Evolutionary conservation across 2,888 invertebrate genomes (phyloP).

Genomic region (Augiades crinisus): DNA sequence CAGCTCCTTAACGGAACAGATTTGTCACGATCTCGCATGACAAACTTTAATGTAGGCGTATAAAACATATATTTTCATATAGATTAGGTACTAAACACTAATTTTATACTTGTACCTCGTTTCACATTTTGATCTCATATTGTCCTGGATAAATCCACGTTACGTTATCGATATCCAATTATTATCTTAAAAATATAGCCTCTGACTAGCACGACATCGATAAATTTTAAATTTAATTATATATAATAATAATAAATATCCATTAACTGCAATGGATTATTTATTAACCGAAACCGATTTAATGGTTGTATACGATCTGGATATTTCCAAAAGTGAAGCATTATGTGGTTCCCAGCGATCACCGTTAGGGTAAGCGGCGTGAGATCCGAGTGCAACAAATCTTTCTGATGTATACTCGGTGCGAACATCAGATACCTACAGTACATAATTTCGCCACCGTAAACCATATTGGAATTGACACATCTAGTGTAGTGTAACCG

Average conservation of each 20-base stretch:
- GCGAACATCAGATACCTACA: slow-evolving; percentile 16
- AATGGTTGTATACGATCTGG: too few species aligned
- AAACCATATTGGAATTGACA: slow-evolving; percentile 41
- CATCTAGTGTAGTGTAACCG: slow-evolving; percentile 49
- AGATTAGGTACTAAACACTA: slow-evolving; percentile 25
- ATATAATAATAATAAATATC: slow-evolving; percentile 12
- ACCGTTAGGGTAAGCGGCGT: slow-evolving; percentile 1
- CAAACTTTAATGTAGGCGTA: slow-evolving; percentile 15
- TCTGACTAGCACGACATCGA: slow-evolving; percentile 35
- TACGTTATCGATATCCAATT: slow-evolving; percentile 19
- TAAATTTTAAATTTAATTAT: slow-evolving; percentile 21
- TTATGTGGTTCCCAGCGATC: background rate
- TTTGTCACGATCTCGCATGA: slow-evolving; percentile 17
- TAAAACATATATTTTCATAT: slow-evolving; percentile 30
- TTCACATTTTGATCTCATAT: slow-evolving; percentile 28
- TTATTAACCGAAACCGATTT: too few species aligned
- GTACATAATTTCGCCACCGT: slow-evolving; percentile 28
- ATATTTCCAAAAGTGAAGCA: background rate
- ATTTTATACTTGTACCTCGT: slow-evolving; percentile 27
- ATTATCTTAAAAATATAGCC: slow-evolving; percentile 22
- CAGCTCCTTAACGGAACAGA: slow-evolving; percentile 16
- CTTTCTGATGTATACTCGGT: slow-evolving; percentile 9
- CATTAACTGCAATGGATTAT: too few species aligned
- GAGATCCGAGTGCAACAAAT: slow-evolving; percentile 42
- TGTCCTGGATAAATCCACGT: slow-evolving; percentile 34